Evolutionary conservation across 1,140 invertebrate genomes (phyloP).

Genomic region (Bicyclus anynana): DNA sequence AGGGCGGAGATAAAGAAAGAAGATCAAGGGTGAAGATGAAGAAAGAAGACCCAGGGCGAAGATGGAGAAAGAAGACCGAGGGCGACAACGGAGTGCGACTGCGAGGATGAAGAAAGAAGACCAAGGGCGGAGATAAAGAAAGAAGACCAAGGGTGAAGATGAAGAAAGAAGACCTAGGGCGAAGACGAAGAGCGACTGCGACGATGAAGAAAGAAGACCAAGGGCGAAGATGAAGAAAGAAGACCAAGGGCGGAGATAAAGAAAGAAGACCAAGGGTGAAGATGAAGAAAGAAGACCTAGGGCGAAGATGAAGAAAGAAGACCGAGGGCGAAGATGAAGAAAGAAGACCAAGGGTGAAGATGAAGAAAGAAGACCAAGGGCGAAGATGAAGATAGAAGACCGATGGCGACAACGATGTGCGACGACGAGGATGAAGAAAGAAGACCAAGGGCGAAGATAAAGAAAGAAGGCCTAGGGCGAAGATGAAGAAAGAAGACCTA

Average conservation of each 20-base stretch:
- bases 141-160: not conserved
- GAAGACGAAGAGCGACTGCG: not conserved
- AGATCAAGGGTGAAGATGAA: not conserved
- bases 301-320: not conserved
- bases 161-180: not conserved
- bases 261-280: not conserved
- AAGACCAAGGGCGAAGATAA: constrained; percentile 5
- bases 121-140: no score
- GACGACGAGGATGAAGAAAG: constrained; percentile 10
- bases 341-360: not conserved
- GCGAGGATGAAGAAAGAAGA: not conserved
- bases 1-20: not conserved
- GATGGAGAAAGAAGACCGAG: constrained; percentile 7
- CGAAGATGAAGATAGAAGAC: not conserved
- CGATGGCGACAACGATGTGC: not conserved
- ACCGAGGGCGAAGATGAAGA: no score
- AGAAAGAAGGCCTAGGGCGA: not conserved
- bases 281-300: not conserved
- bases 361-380: not conserved
- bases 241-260: not conserved
- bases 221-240: not conserved
- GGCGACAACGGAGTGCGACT: constrained; percentile 5
- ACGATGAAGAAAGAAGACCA: constrained; percentile 15
- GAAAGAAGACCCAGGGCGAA: not conserved
- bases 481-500: not conserved